Evolutionary conservation across 2,113 vertebrate species (phyloP), one percentile per base, ranked within the genome.

Genomic region (Peromyscus maniculatus): DNA sequence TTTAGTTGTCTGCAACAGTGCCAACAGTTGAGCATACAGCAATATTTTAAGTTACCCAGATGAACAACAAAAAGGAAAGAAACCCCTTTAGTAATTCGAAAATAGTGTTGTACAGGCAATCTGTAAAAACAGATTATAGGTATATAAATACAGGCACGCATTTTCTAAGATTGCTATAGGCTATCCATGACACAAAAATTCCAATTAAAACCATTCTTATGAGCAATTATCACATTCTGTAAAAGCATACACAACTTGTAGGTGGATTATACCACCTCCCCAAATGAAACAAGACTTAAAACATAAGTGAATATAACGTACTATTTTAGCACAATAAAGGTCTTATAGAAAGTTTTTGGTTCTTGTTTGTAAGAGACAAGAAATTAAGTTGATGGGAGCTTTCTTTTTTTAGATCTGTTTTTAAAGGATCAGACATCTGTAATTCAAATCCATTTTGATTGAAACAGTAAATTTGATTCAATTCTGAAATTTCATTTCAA

Each of bases 201-300:
- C 98, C 98, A 98, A 98, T 98, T 98, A 98, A 99, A 98, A 96
- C 93, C 87, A 93, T 87, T 97, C 98, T 99, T 98, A 98, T 97
- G 95, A 98, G 94, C 97, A 98, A 98, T 99, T 98, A 98, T 98
- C 98, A 98, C 98, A 97, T 98, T 98, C 95, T 97, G 97, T 97
- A 98, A 96, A 95, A 66, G 93, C 97, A 98, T 91, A 94, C 91
- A 98, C 96, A 91, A 95, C 96, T 7, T 26, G 91, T 97, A 97
- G 95, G 95, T 0, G 26, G 97, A 98, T 98, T 97, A 49, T 98
- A 97, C 64, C 88, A 98, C 91, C 98, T 98, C 96, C 91, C 64
- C 46, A 96, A 88, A 88, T 95, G 97, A 98, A 98, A 98, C 74
- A 87, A 97, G 95, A 92, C 95, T 98, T 77, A 71, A 97, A 98